Conservation (phyloP, 2,888 invertebrate species). For the Diarsia rubi region DNA sequence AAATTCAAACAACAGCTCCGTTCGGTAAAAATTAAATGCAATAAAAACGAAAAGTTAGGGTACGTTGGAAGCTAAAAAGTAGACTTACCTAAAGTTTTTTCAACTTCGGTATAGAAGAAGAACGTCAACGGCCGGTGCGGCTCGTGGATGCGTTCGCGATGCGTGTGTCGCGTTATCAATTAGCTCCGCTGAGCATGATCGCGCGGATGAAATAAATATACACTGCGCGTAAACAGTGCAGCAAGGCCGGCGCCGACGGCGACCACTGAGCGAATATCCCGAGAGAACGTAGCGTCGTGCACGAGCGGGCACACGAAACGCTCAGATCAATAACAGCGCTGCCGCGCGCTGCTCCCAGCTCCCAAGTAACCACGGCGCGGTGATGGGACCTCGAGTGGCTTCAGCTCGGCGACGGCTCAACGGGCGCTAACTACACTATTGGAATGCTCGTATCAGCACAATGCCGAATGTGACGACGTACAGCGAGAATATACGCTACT, state of each 20-base stretch:
- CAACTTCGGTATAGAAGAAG: constrained; percentile 74
- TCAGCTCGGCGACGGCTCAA: constrained; percentile 67
- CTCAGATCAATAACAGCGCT: constrained; percentile 87
- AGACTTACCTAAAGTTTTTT: constrained; percentile 73
- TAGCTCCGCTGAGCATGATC: constrained; percentile 85
- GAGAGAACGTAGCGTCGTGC: constrained; percentile 86
- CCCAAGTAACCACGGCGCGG: constrained; percentile 72
- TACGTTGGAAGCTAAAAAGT: constrained; percentile 50
- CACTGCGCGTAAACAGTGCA: constrained; percentile 86
- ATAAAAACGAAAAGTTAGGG: constrained; percentile 47
- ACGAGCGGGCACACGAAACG: constrained; percentile 84
- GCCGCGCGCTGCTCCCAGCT: constrained; percentile 84
- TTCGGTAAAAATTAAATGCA: constrained; percentile 51
- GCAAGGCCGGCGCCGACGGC: constrained; percentile 89
- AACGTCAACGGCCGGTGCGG: constrained; percentile 65
- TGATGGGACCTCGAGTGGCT: constrained; percentile 60
- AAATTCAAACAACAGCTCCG: constrained; percentile 67
- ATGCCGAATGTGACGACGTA: constrained; percentile 74
- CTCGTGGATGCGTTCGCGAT: constrained; percentile 75
- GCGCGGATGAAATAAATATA: constrained; percentile 83
- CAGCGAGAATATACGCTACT: constrained; percentile 77
- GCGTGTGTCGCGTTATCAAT: constrained; percentile 84
- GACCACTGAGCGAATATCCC: constrained; percentile 88
- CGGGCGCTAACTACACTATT: constrained; percentile 69
- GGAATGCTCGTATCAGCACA: constrained; percentile 72